Conservation (phyloP, 2,888 invertebrate species). For the Tetanocera ferruginea region DNA sequence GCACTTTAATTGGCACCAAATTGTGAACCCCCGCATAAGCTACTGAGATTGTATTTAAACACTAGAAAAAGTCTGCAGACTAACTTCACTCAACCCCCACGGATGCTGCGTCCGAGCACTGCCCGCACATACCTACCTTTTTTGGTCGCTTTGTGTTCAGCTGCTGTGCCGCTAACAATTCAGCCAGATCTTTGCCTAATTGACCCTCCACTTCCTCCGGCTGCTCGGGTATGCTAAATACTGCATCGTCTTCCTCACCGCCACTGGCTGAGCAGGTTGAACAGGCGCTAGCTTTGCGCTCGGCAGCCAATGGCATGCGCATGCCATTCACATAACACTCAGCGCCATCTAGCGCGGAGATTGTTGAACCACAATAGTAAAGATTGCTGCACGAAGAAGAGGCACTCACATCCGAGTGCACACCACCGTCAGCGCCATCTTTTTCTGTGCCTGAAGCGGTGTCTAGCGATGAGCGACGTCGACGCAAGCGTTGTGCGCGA, state of each 20-base stretch:
- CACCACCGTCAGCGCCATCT: constrained; percentile 49
- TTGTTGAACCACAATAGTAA: constrained; percentile 73
- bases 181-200: constrained; percentile 46
- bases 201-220: constrained; percentile 47
- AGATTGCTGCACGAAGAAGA: constrained; percentile 75
- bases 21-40: background rate
- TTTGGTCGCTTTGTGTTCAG: constrained; percentile 47
- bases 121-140: constrained; percentile 54
- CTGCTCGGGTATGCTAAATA: constrained; percentile 55
- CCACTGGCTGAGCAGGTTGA: constrained; percentile 80
- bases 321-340: constrained; percentile 71
- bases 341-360: constrained; percentile 72
- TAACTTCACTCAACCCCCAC: background rate
- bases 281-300: constrained; percentile 79
- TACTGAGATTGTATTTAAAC: background rate
- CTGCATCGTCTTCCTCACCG: constrained; percentile 73
- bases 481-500: constrained; percentile 69
- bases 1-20: too few relatives aligned
- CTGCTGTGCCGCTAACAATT: constrained; percentile 51
- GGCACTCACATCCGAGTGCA: constrained; percentile 72
- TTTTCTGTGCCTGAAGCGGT: constrained; percentile 55
- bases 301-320: constrained; percentile 71
- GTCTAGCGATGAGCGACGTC: constrained; percentile 65
- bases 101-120: background rate
- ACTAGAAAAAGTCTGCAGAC: background rate